Base-by-base conservation (phyloP, 2,888 invertebrate species). In the Trissolcus brochymenae region DNA sequence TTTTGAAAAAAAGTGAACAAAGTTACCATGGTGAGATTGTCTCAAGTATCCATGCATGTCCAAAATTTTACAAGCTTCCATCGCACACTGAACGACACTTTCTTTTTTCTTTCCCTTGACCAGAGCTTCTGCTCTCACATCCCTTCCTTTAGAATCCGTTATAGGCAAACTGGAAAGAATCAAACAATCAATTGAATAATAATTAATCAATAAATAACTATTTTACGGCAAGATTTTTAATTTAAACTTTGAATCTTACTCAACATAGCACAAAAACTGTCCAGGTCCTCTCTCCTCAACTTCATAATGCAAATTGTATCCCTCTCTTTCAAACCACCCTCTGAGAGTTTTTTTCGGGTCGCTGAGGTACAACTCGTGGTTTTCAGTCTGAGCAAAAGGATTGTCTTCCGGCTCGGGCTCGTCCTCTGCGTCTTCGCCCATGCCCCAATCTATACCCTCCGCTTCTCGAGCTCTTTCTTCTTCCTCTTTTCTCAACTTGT, bases 341-440 rank as follows among this genome's bases (percentile, higher is more conserved):
- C 96, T 91, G 14, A 99, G 89, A 0, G 98, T 96, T 88, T 98
- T 98, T 90, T 98, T 98, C 0, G 99, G 99, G 89, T 99, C 98
- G 61, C 96, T 94, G 43, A 97, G 90, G 88, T 97, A 98, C 16
- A 98, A 89, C 79, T 97, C 96, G 87, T 98, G 98, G 86, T 97
- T 96, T 55, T 92, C 93, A 0, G 94, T 93, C 57, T 91, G 91
- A 0, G 97, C 96, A 86, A 92, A 97, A 0, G 97, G 97, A 90
- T 97, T 97, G 79, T 95, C 95, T 0, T 93, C 89, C 2, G 95
- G 87, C 85, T 96, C 96, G 0, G 93, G 92, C 82, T 95, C 96
- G 81, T 96, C 96, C 80, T 95, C 96, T 0, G 96, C 96, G 84
- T 97, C 97, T 81, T 97, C 97, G 93, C 95, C 94, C 94, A 98